Conservation (phyloP, 2,797 vertebrate species). For the Lagodon rhomboides region DNA sequence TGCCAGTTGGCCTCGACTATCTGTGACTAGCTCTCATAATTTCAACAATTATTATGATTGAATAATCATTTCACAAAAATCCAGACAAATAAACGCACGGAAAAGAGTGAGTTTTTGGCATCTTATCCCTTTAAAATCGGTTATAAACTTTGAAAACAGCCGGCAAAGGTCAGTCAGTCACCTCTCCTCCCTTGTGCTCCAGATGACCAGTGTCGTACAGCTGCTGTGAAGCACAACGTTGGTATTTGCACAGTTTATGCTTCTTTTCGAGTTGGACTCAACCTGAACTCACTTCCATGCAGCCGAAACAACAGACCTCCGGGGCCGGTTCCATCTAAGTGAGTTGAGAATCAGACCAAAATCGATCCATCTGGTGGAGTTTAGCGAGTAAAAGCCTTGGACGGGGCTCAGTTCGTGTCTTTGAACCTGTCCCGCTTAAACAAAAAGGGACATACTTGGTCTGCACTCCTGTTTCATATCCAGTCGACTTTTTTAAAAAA, state of each 20-base stretch:
- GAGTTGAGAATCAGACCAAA: constrained; percentile 43
- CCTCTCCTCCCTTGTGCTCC: constrained; percentile 26
- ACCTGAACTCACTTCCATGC: constrained; percentile 20
- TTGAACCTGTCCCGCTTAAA: constrained; percentile 60
- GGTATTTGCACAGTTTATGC: constrained; percentile 36
- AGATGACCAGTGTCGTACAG: constrained; percentile 22
- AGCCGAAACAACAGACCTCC: constrained; percentile 23
- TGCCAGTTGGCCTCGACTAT: too few species aligned
- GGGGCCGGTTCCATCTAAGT: constrained; percentile 44
- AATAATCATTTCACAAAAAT: constrained; percentile 7
- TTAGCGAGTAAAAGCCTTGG: constrained; percentile 51
- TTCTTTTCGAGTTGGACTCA: constrained; percentile 22
- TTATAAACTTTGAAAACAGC: constrained; percentile 28
- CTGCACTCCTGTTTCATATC: constrained; percentile 63
- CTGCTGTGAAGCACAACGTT: constrained; percentile 54
- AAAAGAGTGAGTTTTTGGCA: neutral
- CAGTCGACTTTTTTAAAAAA: constrained; percentile 20
- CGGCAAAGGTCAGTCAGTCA: constrained; percentile 55
- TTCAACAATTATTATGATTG: too few species aligned
- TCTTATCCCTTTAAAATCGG: constrained; percentile 49
- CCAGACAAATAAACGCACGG: constrained; percentile 1
- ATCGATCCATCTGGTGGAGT: constrained; percentile 57
- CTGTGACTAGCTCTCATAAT: too few species aligned
- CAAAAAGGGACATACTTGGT: constrained; percentile 56
- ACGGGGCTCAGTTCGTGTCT: constrained; percentile 40